These are phyloP conservation scores for Pipistrellus kuhlii DNA, from an alignment of 2,797 vertebrate species.

Conservation along the genomic window DNA sequence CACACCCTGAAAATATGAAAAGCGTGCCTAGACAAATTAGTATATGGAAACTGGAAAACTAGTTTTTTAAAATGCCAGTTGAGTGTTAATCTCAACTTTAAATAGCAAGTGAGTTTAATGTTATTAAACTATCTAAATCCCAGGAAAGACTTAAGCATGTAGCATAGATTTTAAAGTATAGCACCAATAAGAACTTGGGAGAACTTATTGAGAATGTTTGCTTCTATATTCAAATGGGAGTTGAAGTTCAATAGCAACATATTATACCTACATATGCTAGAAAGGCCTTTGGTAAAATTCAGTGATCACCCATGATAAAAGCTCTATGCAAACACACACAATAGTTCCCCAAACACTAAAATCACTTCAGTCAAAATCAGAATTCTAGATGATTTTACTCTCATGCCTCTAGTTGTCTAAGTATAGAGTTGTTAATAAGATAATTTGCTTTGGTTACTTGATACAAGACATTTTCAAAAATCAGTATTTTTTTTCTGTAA, in stretches of 20 bases:
- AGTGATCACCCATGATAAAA: neutral
- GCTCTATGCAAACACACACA: neutral
- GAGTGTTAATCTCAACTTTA: neutral
- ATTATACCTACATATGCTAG: neutral
- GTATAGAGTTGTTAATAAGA: neutral
- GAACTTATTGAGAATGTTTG: neutral
- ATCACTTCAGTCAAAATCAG: neutral
- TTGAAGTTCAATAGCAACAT: neutral
- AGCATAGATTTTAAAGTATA: neutral
- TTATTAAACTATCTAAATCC: neutral
- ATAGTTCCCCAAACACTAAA: neutral
- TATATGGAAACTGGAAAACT: neutral
- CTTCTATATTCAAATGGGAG: neutral
- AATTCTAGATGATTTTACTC: neutral
- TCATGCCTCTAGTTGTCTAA: too few species aligned
- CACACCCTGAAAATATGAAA: neutral
- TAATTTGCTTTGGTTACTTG: neutral
- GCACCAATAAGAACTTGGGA: neutral
- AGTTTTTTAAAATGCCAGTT: neutral
- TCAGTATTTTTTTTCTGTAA: neutral
- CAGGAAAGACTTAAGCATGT: neutral
- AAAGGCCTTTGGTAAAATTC: neutral
- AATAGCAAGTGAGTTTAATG: conserved; percentile 32
- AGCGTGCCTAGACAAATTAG: neutral
- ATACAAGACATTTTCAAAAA: neutral